Conservation (phyloP, 2,113 vertebrate species). For the Coturnix japonica region DNA sequence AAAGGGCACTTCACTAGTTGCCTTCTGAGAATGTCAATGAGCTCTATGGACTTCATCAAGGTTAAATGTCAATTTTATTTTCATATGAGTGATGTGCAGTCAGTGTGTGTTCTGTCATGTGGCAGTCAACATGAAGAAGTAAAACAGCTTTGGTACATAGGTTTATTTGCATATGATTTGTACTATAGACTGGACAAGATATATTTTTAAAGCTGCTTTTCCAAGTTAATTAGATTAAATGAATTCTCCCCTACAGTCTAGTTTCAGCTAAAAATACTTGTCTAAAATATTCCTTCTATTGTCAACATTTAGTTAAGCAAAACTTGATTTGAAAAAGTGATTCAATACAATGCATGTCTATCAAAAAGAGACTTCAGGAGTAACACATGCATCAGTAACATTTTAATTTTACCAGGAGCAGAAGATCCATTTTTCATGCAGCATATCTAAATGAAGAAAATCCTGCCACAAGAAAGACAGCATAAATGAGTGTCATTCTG, state of each 20-base stretch:
- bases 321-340: conserved; percentile 5
- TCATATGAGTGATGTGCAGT: neutral
- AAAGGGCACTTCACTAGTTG: neutral
- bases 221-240: neutral
- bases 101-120: neutral
- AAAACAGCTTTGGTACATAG: neutral
- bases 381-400: conserved; percentile 48
- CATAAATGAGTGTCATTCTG: neutral
- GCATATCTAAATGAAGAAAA: conserved; percentile 29
- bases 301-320: conserved; percentile 2
- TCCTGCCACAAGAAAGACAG: neutral
- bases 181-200: neutral
- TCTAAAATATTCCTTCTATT: neutral
- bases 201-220: neutral
- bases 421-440: conserved; percentile 36
- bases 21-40: neutral
- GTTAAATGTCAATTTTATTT: neutral
- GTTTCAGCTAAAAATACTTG: conserved; percentile 39
- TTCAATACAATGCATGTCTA: conserved; percentile 28
- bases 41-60: neutral
- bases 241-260: neutral
- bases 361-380: conserved; percentile 49
- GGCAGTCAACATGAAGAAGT: neutral
- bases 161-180: neutral
- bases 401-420: conserved; percentile 49